Conservation (phyloP, 2,888 invertebrate species). For the Eupithecia vulgata region DNA sequence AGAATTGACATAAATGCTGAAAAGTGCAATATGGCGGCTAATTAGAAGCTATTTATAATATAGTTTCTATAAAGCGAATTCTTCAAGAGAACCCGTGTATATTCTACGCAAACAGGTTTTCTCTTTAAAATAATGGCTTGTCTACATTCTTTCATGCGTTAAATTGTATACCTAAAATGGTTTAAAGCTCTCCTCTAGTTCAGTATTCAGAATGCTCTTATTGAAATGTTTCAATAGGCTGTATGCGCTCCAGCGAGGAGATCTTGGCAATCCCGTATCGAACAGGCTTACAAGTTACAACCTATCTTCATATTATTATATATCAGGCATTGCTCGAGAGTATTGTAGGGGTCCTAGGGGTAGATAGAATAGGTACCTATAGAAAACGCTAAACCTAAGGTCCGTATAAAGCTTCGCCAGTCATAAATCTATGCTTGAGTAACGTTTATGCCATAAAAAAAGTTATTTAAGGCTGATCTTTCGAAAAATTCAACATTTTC, state of each 20-base stretch:
- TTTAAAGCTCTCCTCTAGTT: neutral
- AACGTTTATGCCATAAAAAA: too few species aligned
- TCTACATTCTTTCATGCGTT: neutral
- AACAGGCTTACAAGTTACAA: neutral
- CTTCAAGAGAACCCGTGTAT: too few species aligned
- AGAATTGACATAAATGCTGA: neutral
- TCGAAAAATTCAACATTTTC: too few species aligned
- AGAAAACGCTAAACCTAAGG: neutral
- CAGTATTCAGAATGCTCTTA: neutral
- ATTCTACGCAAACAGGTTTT: neutral
- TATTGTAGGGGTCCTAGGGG: neutral
- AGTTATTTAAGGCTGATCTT: too few species aligned
- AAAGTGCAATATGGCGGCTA: neutral
- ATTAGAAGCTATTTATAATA: neutral
- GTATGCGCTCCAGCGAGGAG: neutral
- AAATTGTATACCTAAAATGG: neutral
- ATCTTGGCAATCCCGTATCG: neutral
- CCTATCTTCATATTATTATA: neutral
- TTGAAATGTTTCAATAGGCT: conserved; percentile 1
- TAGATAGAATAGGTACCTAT: neutral
- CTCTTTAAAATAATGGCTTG: neutral
- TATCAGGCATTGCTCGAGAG: neutral
- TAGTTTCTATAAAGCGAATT: neutral
- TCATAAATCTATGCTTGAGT: too few species aligned
- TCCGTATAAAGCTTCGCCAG: too few species aligned